These are phyloP conservation scores for Eupithecia centaureata DNA, from an alignment of 2,888 invertebrate species.

Conservation along the genomic window DNA sequence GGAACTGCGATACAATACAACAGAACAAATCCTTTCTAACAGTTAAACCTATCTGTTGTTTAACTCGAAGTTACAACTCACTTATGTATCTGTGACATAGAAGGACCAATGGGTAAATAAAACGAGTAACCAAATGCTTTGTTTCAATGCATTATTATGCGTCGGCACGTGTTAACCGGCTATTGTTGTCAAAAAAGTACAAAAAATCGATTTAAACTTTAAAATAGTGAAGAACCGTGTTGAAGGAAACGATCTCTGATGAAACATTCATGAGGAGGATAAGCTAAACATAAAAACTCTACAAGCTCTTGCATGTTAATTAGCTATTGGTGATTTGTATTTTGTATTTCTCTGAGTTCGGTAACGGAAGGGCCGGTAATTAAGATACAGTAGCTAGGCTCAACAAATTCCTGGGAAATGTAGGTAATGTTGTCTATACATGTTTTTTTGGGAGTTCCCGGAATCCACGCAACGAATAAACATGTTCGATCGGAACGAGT, in stretches of 20 bases:
- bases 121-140: constrained; percentile 57
- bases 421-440: too few species aligned
- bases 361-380: constrained; percentile 1
- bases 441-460: constrained; percentile 20
- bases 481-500: constrained; percentile 27
- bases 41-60: neutral
- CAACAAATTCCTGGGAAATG: constrained; percentile 5
- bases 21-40: neutral
- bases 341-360: neutral
- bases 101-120: constrained; percentile 38
- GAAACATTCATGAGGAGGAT: constrained; percentile 22
- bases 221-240: constrained; percentile 28
- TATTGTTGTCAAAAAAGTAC: constrained; percentile 44
- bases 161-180: constrained; percentile 45
- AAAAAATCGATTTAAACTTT: constrained; percentile 33
- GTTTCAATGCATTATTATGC: constrained; percentile 61
- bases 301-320: constrained; percentile 7
- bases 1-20: neutral
- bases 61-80: neutral
- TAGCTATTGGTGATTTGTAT: neutral
- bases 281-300: neutral
- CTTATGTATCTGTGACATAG: constrained; percentile 10
- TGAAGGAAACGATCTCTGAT: constrained; percentile 18
- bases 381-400: neutral
- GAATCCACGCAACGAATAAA: constrained; percentile 26